phyloP scores from a whole-genome alignment of 53 echinoderm and acorn worm species.

The Glandiceps talaboti region DNA sequence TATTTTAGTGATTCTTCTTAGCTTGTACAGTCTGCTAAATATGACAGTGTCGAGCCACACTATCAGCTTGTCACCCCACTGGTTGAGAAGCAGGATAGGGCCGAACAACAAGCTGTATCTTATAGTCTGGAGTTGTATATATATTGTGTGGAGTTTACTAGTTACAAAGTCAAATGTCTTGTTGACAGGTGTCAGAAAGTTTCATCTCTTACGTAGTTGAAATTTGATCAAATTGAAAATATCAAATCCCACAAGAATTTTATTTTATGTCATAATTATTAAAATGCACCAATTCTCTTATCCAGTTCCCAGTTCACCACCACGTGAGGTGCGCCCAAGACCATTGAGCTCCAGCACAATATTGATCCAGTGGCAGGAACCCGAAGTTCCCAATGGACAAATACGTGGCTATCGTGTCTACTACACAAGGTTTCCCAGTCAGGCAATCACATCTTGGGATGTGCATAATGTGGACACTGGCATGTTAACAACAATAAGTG shows the following conservation, averaged over 20 bases:
- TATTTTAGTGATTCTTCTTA: no score
- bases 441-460: conserved; percentile 53
- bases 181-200: no score
- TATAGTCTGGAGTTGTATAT: no score
- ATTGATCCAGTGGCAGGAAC: conserved; percentile 75
- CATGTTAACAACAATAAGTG: conserved; percentile 63
- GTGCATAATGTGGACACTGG: conserved; percentile 32
- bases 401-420: conserved; percentile 77
- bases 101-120: no score
- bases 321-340: conserved; percentile 63
- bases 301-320: conserved; percentile 68
- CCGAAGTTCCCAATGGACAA: conserved; percentile 64
- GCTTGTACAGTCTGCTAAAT: not conserved
- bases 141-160: no score
- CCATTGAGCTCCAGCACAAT: conserved; percentile 91
- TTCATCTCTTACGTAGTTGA: no score
- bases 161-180: no score
- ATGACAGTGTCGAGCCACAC: not conserved
- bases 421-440: conserved; percentile 66
- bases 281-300: not conserved
- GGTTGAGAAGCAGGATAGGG: no score
- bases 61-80: no score
- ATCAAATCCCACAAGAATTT: no score
- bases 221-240: no score
- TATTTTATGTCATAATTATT: no score